Evolutionary conservation across 1,140 invertebrate genomes (phyloP).

Genomic region (Ceratosolen fusciceps): DNA sequence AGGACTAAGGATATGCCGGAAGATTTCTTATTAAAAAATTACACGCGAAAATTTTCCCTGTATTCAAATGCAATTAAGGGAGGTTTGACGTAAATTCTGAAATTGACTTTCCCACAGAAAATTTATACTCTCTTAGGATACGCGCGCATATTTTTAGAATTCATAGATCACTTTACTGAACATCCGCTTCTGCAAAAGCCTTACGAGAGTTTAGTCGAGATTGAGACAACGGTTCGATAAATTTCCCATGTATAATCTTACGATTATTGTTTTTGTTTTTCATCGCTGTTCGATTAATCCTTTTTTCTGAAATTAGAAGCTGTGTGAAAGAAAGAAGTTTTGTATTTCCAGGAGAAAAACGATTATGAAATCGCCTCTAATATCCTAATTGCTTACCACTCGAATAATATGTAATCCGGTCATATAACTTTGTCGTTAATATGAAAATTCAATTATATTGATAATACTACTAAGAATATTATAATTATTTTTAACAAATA

Average conservation of each 20-base stretch:
- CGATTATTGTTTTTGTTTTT: conserved; percentile 26
- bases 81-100: conserved; percentile 28
- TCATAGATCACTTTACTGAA: conserved; percentile 23
- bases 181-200: conserved; percentile 35
- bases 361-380: not conserved
- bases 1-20: not conserved
- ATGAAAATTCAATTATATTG: conserved; percentile 1
- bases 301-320: not conserved
- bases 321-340: conserved; percentile 14
- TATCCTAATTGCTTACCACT: conserved; percentile 1
- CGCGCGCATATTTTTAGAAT: not conserved
- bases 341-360: not conserved
- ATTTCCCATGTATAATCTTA: conserved; percentile 39
- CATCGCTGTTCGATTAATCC: not conserved
- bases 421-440: not conserved
- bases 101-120: conserved; percentile 43
- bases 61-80: conserved; percentile 33
- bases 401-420: not conserved
- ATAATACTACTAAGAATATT: not conserved
- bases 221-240: conserved; percentile 8
- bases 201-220: not conserved
- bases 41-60: conserved; percentile 9
- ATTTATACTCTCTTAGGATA: not conserved
- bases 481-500: no score
- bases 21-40: not conserved